Percentiles rank a stretch among this genome's conserved stretches.
Evolutionary conservation across 2,888 invertebrate species (phyloP).

Genomic region (Thereva unica): DNA sequence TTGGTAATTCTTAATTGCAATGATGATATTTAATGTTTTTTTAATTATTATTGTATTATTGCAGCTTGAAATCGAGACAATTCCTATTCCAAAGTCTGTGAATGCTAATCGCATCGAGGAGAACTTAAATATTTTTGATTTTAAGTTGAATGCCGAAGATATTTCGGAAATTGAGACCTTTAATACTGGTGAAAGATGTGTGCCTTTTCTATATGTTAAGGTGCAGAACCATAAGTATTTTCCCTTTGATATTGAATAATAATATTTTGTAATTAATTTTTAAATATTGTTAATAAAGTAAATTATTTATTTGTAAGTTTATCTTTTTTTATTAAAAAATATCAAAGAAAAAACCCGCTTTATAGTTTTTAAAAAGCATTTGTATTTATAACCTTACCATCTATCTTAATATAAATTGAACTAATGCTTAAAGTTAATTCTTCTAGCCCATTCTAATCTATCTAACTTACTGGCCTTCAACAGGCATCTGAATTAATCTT

Average conservation of each 20-base stretch:
- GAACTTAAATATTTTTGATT: constrained; percentile 65
- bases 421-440: too few species aligned
- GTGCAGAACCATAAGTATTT: constrained; percentile 53
- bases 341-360: neutral
- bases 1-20: constrained; percentile 49
- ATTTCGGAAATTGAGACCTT: constrained; percentile 60
- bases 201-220: constrained; percentile 49
- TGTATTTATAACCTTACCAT: too few species aligned
- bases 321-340: too few species aligned
- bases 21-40: neutral
- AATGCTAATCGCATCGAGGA: constrained; percentile 60
- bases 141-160: constrained; percentile 61
- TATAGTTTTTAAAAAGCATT: neutral
- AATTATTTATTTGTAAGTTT: too few species aligned
- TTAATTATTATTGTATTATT: neutral
- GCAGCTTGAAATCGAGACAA: constrained; percentile 61
- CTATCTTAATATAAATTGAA: too few species aligned
- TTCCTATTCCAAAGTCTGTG: constrained; percentile 65
- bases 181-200: constrained; percentile 55
- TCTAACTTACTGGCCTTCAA: too few species aligned
- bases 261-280: constrained; percentile 9
- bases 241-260: constrained; percentile 53
- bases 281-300: too few species aligned
- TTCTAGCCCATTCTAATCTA: too few species aligned
- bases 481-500: too few species aligned